Percentiles rank a stretch among this genome's conserved stretches.
phyloP scores from a whole-genome alignment of 1,140 invertebrate genomes.

The Antheraea mylitta region DNA sequence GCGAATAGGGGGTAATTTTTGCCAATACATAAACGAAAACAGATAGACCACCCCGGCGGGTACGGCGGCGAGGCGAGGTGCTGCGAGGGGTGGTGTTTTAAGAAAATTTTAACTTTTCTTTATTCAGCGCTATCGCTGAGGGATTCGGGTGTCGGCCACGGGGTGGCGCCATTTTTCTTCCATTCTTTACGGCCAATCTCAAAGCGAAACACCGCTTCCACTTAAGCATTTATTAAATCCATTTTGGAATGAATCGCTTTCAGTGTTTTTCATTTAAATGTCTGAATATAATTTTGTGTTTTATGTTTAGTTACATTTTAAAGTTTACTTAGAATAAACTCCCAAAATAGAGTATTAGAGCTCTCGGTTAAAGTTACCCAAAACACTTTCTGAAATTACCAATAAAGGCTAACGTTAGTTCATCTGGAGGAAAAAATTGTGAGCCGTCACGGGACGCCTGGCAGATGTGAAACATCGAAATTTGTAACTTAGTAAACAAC shows the following conservation, averaged over 20 bases:
- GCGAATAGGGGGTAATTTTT: constrained; percentile 57
- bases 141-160: constrained; percentile 29
- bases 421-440: too few species aligned
- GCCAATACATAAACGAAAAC: constrained; percentile 74
- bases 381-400: too few species aligned
- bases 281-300: too few species aligned
- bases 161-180: constrained; percentile 59
- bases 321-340: too few species aligned
- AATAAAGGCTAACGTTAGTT: too few species aligned
- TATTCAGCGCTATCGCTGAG: constrained; percentile 53
- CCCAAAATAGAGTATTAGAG: too few species aligned
- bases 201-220: constrained; percentile 58
- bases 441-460: too few species aligned
- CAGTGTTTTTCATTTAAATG: constrained; percentile 45
- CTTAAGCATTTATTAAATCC: constrained; percentile 70
- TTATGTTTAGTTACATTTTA: too few species aligned
- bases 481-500: too few species aligned
- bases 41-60: constrained; percentile 50
- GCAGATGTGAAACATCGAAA: too few species aligned
- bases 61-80: not conserved
- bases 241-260: constrained; percentile 62
- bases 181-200: constrained; percentile 68
- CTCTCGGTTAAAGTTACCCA: too few species aligned
- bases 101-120: constrained; percentile 78
- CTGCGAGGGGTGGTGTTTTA: constrained; percentile 39